Evolutionary conservation across 1,140 invertebrate species (phyloP), one percentile per base, ranked within the genome.

Genomic region (Achatina immaculata): DNA sequence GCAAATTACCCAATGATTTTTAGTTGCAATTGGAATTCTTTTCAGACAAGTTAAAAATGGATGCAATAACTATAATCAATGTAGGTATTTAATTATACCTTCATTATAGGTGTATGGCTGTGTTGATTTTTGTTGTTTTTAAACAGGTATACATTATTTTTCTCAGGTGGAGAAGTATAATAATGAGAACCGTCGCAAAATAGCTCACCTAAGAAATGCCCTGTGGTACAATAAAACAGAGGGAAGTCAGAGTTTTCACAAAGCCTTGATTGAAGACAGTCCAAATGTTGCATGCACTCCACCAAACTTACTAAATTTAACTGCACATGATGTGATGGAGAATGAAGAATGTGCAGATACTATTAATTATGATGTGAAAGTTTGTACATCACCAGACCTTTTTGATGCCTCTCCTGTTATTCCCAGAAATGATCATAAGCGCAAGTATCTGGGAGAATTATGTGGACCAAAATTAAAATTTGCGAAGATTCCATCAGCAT

Each of bases 241-340:
- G 62, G 81, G 71, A 28, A 86, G 84, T 68, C 36, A 55, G 21
- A 86, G 85, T 71, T 86, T 86, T 81, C 68, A 84, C 9, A 73
- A 80, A 48, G 84, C 84, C 19, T n/a, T 86, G 38, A 83, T 76
- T 48, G 80, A 84, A 58, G 83, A 83, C 43, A 84, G 83, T 78
- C 83, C 83, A 14, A 68, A 73, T 58, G 58, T 78, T 48, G 78
- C 73, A 21, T 71, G 2, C 45, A 65, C 74, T 45, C 36, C 65
- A n/a, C 78, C 62, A 38, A 74, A 55, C n/a, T 40, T 58, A 36
- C 55, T 28, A 24, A 43, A 74, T 51, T 1, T 2, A 24, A 16
- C 2, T 3, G 42, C 1, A 1, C 28, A 14, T 74, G 31, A 36
- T 21, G 21, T 31, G 9, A 31, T 34, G 1, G 62, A 38, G 14